Conservation (phyloP, 2,888 invertebrate species). For the Ecliptopera silaceata region DNA sequence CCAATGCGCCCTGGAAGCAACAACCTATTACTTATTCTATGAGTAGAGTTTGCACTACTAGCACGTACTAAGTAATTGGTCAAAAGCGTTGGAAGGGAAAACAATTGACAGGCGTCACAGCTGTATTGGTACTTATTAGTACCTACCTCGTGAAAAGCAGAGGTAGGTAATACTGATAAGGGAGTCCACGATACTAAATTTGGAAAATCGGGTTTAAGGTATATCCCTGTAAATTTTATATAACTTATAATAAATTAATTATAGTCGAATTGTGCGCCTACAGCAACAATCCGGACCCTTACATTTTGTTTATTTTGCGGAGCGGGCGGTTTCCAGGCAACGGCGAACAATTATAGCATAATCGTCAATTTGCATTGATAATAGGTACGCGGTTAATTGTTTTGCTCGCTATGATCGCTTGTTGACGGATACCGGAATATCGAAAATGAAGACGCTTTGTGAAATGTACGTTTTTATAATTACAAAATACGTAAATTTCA, state of each 20-base stretch:
- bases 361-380: constrained; percentile 60
- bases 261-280: background rate
- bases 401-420: constrained; percentile 45
- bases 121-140: no score
- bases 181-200: no score
- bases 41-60: constrained; percentile 41
- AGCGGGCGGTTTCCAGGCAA: constrained; percentile 36
- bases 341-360: constrained; percentile 53
- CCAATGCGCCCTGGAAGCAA: constrained; percentile 38
- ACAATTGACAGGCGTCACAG: no score
- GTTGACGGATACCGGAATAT: constrained; percentile 18
- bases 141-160: no score
- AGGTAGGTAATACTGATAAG: no score
- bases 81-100: constrained; percentile 18
- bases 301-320: constrained; percentile 44
- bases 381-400: constrained; percentile 49
- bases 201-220: no score
- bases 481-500: no score
- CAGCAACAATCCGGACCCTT: background rate
- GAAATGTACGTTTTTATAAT: no score
- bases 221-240: no score
- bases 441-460: background rate
- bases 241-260: background rate
- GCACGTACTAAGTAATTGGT: no score
- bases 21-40: constrained; percentile 12